A percentile compares a stretch with the other conserved stretches of the same genome.
Conservation (phyloP, 2,888 invertebrate genomes). For the Eumacrocentrus americanus region DNA sequence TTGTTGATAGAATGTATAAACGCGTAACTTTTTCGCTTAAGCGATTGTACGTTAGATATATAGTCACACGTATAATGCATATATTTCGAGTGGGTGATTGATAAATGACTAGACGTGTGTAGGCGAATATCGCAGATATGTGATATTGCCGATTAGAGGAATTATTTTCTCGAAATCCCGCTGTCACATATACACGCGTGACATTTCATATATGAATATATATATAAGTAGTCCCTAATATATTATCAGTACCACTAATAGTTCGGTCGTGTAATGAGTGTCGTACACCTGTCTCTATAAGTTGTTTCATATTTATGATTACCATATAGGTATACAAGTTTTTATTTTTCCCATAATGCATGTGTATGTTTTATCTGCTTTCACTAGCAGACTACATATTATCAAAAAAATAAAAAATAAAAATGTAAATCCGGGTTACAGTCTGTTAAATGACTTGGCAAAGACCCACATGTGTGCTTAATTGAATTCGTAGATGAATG, state of each 20-base stretch:
- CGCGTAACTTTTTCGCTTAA: background rate
- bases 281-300: conserved; percentile 5
- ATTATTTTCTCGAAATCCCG: conserved; percentile 34
- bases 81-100: conserved; percentile 44
- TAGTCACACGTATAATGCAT: conserved; percentile 15
- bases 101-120: conserved; percentile 38
- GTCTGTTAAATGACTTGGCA: too few species aligned
- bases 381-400: background rate
- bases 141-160: conserved; percentile 37
- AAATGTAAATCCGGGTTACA: background rate
- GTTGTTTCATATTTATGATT: background rate
- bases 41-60: conserved; percentile 8
- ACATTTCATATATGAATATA: background rate
- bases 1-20: too few species aligned
- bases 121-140: conserved; percentile 32
- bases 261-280: background rate
- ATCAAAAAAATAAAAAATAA: background rate
- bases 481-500: conserved; percentile 9
- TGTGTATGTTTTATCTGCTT: too few species aligned
- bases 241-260: background rate
- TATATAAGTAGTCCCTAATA: conserved; percentile 9
- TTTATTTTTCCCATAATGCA: background rate
- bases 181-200: background rate
- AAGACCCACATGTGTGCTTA: conserved; percentile 15
- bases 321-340: background rate